A percentile compares a stretch with the other conserved stretches of the same genome.
These are phyloP conservation scores for Corbicula japonica DNA, from an alignment of 2,888 invertebrate genomes.

Conservation along the genomic window DNA sequence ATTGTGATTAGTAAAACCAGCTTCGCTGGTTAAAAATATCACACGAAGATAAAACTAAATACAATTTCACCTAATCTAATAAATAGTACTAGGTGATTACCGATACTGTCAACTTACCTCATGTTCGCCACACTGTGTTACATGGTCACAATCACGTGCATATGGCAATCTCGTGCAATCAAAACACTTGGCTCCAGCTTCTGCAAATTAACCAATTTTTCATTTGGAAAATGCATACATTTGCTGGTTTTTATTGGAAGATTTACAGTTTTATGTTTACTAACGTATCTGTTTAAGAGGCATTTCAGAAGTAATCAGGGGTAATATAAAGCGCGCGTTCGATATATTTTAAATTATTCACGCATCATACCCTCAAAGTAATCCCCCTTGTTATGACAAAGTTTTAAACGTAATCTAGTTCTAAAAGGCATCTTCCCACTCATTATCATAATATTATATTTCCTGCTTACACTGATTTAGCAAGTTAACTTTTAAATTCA, in stretches of 20 bases:
- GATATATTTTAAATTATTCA: too few relatives aligned
- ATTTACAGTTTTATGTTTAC: background rate
- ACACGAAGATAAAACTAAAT: background rate
- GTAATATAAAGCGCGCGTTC: too few relatives aligned
- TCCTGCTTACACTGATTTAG: too few relatives aligned
- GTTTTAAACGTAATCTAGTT: too few relatives aligned
- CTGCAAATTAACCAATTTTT: conserved; percentile 28
- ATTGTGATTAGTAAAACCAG: background rate
- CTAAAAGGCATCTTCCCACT: too few relatives aligned
- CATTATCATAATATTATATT: too few relatives aligned
- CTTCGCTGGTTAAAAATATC: background rate
- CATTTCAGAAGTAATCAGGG: too few relatives aligned
- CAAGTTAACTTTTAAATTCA: too few relatives aligned
- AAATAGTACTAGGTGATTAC: background rate
- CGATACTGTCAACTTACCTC: conserved; percentile 16
- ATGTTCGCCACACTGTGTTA: conserved; percentile 31
- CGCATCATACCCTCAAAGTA: too few relatives aligned
- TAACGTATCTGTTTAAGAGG: too few relatives aligned
- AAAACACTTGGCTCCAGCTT: conserved; percentile 28
- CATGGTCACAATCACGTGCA: conserved; percentile 44
- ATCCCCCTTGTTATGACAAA: too few relatives aligned
- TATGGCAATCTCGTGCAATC: conserved; percentile 35
- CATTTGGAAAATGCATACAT: too few relatives aligned
- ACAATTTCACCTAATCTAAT: background rate
- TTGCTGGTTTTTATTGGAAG: background rate